Percentiles rank a stretch among this genome's conserved stretches.
phyloP scores from a whole-genome alignment of 2,797 vertebrate species.

The Kryptolebias ocellatus region DNA sequence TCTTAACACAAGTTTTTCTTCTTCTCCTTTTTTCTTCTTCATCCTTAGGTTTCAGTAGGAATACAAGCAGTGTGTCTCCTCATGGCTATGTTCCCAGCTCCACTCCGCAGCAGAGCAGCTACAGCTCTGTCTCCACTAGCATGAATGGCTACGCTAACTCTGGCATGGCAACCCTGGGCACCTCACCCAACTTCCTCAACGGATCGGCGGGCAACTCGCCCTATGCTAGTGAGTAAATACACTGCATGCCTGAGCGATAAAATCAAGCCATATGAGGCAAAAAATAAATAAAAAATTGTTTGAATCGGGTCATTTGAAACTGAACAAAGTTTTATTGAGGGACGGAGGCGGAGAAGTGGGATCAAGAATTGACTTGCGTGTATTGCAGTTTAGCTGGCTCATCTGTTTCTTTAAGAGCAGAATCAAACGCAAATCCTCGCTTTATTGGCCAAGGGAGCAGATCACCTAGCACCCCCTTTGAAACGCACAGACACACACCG shows the following conservation, averaged over 20 bases:
- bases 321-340: neutral
- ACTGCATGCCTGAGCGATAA: slow-evolving; percentile 18
- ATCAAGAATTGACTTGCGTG: slow-evolving; percentile 34
- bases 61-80: slow-evolving; percentile 95
- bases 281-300: too few species aligned
- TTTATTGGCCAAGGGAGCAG: slow-evolving; percentile 76
- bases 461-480: slow-evolving; percentile 75
- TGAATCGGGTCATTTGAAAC: neutral
- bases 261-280: neutral
- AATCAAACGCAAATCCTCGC: slow-evolving; percentile 76
- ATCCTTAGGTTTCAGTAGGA: slow-evolving; percentile 92
- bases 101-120: slow-evolving; percentile 95
- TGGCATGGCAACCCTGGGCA: slow-evolving; percentile 95
- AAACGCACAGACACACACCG: slow-evolving; percentile 78
- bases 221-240: slow-evolving; percentile 93
- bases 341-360: slow-evolving; percentile 15
- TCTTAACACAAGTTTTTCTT: slow-evolving; percentile 59
- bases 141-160: slow-evolving; percentile 97
- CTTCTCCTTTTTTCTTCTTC: slow-evolving; percentile 41
- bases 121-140: slow-evolving; percentile 95
- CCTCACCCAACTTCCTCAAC: slow-evolving; percentile 96
- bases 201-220: slow-evolving; percentile 98
- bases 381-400: slow-evolving; percentile 70
- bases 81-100: slow-evolving; percentile 96
- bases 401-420: slow-evolving; percentile 81